Evolutionary conservation across 2,888 invertebrate genomes (phyloP).

Genomic region (Leistus spinibarbis): DNA sequence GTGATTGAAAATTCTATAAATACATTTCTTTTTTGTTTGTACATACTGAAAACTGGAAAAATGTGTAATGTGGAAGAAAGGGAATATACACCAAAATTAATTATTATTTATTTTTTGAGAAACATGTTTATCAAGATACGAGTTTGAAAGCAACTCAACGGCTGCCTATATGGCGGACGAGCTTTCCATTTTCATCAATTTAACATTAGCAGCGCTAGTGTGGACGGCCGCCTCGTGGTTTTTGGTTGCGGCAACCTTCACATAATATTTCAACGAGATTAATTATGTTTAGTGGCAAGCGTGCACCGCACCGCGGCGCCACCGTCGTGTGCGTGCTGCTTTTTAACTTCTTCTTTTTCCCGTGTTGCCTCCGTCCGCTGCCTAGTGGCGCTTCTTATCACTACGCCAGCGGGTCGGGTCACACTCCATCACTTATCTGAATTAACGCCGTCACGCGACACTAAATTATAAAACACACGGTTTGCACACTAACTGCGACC

Average conservation of each 20-base stretch:
- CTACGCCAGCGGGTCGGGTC: constrained; percentile 1
- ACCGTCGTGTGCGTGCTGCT: not conserved
- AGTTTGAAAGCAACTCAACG: not conserved
- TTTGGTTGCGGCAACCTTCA: not conserved
- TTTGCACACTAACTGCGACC: not conserved
- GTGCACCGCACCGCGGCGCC: not conserved
- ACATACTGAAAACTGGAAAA: no score
- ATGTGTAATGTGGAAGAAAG: no score
- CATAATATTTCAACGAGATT: constrained; percentile 36
- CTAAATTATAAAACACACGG: constrained; percentile 23
- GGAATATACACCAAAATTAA: no score
- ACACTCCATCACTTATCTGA: constrained; percentile 38
- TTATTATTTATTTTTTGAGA: not conserved
- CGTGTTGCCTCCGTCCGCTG: not conserved
- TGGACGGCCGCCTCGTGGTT: not conserved
- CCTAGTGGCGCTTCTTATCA: not conserved
- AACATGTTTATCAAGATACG: not conserved
- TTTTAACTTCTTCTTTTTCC: constrained; percentile 5
- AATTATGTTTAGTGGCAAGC: constrained; percentile 32
- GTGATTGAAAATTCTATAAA: no score
- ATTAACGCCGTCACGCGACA: constrained; percentile 29
- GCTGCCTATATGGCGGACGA: constrained; percentile 3
- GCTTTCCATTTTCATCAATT: constrained; percentile 38
- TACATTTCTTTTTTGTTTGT: no score
- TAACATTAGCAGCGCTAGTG: constrained; percentile 26